Evolutionary conservation across 1,140 invertebrate species (phyloP), one percentile per base, ranked within the genome.

Genomic region (Antheraea mylitta): DNA sequence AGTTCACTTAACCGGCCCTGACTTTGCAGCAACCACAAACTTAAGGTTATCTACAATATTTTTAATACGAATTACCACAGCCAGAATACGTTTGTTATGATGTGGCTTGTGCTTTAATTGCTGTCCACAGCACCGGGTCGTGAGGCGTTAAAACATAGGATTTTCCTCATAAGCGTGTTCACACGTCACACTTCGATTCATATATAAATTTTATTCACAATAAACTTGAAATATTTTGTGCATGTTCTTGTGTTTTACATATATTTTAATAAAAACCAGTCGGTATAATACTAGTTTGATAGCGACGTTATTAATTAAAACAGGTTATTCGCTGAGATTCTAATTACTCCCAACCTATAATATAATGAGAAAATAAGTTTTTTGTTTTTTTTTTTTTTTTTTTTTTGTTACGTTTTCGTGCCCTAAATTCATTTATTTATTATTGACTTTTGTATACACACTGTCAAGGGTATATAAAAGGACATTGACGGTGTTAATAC

Each of bases 31-130:
- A 64, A 64, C 60, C 73, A 64, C 58, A 74, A 71, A 69, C 71
- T 65, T 76, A 78, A 78, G 79, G 79, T 81, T 81, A 81, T 81
- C 76, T 78, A 76, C 74, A 73, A 68, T 64, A 73, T 71, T 67
- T 66, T 75, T 72, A 75, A 71, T 62, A 13, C 38, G 19, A 45
- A 37, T 42, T 60, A 38, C 53, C 36, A 60, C 58, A 60, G 30
- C 37, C 22, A 22, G 66, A 18, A 45, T 42, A 61, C 42, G n/a
- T n/a, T 19, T 53, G 53, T 63, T 66, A 64, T 69, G 60, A 73
- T 68, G 71, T 67, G 45, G 45, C 45, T 53, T 53, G 70, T 67
- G 59, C 61, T 65, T 67, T 67, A 65, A 69, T 73, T 69, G 68
- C 1, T 30, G 22, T 1, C 22, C 1, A 30, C 68, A 38, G 64